Percentiles rank a stretch among this genome's conserved stretches.
Conservation (phyloP, 2,797 vertebrate species). For the Peromyscus attwateri region DNA sequence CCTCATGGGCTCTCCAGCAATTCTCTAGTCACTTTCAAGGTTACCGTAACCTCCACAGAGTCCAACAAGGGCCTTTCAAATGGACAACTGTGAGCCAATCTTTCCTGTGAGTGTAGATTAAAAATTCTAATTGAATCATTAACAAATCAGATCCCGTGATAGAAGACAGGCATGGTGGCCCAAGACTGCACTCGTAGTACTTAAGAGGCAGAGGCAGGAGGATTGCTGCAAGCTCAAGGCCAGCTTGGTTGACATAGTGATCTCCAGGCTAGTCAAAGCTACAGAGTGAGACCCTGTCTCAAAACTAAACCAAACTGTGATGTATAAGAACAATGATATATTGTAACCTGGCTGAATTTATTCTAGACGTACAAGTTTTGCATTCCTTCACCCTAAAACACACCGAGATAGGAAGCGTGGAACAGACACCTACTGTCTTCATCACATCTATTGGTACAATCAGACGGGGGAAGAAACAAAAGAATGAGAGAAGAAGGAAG, state of each 20-base stretch:
- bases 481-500: neutral
- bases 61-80: neutral
- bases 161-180: neutral
- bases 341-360: neutral
- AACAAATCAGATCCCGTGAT: neutral
- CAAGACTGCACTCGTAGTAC: neutral
- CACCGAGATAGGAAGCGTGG: neutral
- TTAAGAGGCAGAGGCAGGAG: neutral
- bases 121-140: neutral
- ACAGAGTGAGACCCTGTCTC: neutral
- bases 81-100: neutral
- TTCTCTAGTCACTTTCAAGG: neutral
- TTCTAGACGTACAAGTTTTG: neutral
- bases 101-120: neutral
- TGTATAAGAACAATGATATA: neutral
- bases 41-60: neutral
- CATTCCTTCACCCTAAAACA: neutral
- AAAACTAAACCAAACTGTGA: neutral
- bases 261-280: neutral
- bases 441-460: neutral
- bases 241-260: neutral
- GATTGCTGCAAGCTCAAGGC: neutral
- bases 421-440: neutral
- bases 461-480: neutral
- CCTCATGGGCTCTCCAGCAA: neutral